Evolutionary conservation across 1,140 invertebrate species (phyloP), one percentile per base, ranked within the genome.

Genomic region (Trinorchestia longiramus): DNA sequence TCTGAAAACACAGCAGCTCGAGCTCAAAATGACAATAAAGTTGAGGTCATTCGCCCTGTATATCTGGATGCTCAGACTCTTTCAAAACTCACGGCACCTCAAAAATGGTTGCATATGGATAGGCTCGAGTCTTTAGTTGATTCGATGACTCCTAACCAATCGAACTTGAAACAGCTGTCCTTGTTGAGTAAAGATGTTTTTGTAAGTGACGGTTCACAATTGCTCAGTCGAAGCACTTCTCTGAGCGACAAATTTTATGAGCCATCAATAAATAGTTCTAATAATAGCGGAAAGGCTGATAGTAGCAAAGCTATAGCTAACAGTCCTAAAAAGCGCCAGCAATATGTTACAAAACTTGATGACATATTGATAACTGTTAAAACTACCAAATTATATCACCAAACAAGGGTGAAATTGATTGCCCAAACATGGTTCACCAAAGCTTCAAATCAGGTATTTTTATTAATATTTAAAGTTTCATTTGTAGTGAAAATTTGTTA

Each of bases 401-500:
- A 90, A 90, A 90, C 88, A 8, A 90, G 88, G 36, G 6, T 90
- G 88, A 90, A 90, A 90, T 28, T 90, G 88, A 90, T 90, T 90
- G 88, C 88, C 28, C 88, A 90, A 90, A 90, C 88, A 4, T 90
- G 88, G 88, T 90, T 42, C 28, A 42, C 88, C 3, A 90, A 90
- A 28, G 88, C 88, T 42, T 42, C 88, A 11, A 90, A 90, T 90
- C 88, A 90, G 88, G 88, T 43, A 90, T 42, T 11, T 90, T 23
- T 23, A 77, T 77, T 23, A 19, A 77, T 19, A 19, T 77, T 77
- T 77, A 23, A 3, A 23, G 62, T 3, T 19, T 77, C 28, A 23
- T 77, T 77, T 23, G 62, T 3, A 77, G 36, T 77, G 11, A 23
- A 23, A 36, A 77, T 77, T 11, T 77, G 36, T 53, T 53, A 6